A percentile compares a stretch with the other conserved stretches of the same genome.
Evolutionary conservation across 2,888 invertebrate genomes (phyloP).

Genomic region (Allophyes oxyacanthae): DNA sequence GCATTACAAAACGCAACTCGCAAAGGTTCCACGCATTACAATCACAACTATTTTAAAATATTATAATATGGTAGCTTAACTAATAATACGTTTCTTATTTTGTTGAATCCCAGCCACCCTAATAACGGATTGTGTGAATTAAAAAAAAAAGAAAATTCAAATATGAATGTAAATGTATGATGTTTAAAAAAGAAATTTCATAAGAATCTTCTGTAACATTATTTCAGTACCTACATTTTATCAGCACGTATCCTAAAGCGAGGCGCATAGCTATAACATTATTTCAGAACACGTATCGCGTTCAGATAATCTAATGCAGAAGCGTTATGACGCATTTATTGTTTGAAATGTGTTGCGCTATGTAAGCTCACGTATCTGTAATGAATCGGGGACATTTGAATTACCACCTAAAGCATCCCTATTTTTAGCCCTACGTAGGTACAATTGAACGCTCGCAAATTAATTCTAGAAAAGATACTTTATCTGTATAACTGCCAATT

Average conservation of each 20-base stretch:
- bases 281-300: conserved; percentile 85
- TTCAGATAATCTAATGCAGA: conserved; percentile 84
- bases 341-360: conserved; percentile 73
- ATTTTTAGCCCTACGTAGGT: conserved; percentile 5
- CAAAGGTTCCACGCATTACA: too few species aligned
- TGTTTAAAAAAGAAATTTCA: conserved; percentile 1
- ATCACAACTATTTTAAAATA: too few species aligned
- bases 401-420: conserved; percentile 12
- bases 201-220: conserved; percentile 55
- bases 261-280: conserved; percentile 77
- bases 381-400: conserved; percentile 48
- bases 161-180: too few species aligned
- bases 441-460: conserved; percentile 7
- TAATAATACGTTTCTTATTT: too few species aligned
- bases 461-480: conserved; percentile 24
- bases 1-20: too few species aligned
- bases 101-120: too few species aligned
- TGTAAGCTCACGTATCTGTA: conserved; percentile 68
- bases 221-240: conserved; percentile 72
- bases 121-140: too few species aligned
- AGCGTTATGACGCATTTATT: conserved; percentile 85
- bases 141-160: too few species aligned
- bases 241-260: conserved; percentile 66
- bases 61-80: too few species aligned
- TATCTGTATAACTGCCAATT: too few species aligned